A percentile compares a stretch with the other conserved stretches of the same genome.
These are phyloP conservation scores for Caenorhabditis plicata DNA, from an alignment of 2,888 invertebrate genomes.

Conservation along the genomic window DNA sequence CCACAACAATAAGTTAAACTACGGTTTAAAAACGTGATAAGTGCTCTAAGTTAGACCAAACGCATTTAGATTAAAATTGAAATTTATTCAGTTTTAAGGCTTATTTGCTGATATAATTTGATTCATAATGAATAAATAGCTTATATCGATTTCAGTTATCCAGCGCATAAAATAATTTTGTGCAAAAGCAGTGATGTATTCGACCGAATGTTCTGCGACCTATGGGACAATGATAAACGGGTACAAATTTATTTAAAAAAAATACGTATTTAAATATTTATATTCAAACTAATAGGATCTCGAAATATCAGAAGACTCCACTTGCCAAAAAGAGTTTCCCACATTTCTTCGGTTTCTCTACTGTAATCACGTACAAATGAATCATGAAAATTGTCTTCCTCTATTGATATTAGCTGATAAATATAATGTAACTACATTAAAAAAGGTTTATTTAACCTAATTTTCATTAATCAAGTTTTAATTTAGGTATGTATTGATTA, in stretches of 20 bases:
- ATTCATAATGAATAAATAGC: neutral
- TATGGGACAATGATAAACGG: conserved; percentile 65
- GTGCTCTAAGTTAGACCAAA: too few species aligned
- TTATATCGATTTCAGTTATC: conserved; percentile 56
- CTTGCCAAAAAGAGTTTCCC: conserved; percentile 66
- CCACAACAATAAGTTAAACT: too few species aligned
- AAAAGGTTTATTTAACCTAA: conserved; percentile 53
- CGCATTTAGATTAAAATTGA: too few species aligned
- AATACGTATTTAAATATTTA: neutral
- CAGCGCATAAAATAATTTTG: conserved; percentile 68
- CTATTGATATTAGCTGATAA: conserved; percentile 68
- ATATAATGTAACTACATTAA: conserved; percentile 67
- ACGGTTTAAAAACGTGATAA: too few species aligned
- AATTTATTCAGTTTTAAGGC: too few species aligned
- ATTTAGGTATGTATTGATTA: conserved; percentile 67
- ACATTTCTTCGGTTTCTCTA: conserved; percentile 68
- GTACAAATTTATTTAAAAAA: conserved; percentile 14
- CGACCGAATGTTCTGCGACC: conserved; percentile 68
- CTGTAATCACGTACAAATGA: conserved; percentile 67
- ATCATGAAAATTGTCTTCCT: conserved; percentile 67
- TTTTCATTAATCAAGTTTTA: neutral
- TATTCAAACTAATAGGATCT: conserved; percentile 64
- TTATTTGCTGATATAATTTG: neutral
- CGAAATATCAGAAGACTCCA: conserved; percentile 66
- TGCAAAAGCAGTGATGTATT: conserved; percentile 69